Evolutionary conservation across 2,797 vertebrate species (phyloP), one percentile per base, ranked within the genome.

Genomic region (Mormyrus hasselquistii): DNA sequence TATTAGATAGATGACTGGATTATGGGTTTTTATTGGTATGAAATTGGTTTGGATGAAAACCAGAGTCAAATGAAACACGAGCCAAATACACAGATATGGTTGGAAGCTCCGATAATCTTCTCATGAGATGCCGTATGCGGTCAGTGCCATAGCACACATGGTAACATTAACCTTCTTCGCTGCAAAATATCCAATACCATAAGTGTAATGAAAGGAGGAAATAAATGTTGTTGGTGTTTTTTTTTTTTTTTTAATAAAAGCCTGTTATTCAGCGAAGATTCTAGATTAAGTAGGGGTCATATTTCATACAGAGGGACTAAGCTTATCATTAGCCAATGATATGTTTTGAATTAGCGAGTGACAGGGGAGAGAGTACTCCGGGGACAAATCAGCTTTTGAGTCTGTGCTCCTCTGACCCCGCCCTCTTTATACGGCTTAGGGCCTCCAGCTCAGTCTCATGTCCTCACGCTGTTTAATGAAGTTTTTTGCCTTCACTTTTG

Each of bases 1-100:
- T 47, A 82, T 44, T 47, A 82, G 41, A 47, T 47, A 41, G 76
- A 82, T 82, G 65, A 16, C 65, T 73, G 65, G 29, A 73, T 82
- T 47, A 82, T 47, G 76, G 76, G 76, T 82, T 82, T 73, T 44
- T 44, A 82, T 47, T 82, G 16, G 41, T 82, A 82, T 82, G 76
- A 82, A 82, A 47, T 82, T 47, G 76, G 76, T n/a, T 82, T 47
- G 41, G 76, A n/a, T 82, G 41, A 82, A 82, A 44, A 82, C 76
- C 76, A 82, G 7, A 82, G 19, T 82, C 76, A 47, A 47, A 9
- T 5, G 38, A 82, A 79, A 79, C 38, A 79, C 29, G 16, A 9
- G 41, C 76, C 38, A 82, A 82, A 82, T 6, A 44, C 2, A 9
- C 41, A n/a, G 76, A 44, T 82, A n/a, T 38, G 7, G 41, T 12